Evolutionary conservation across 2,113 vertebrate genomes (phyloP), one percentile per base, ranked within the genome.

Genomic region (Reinhardtius hippoglossoides): DNA sequence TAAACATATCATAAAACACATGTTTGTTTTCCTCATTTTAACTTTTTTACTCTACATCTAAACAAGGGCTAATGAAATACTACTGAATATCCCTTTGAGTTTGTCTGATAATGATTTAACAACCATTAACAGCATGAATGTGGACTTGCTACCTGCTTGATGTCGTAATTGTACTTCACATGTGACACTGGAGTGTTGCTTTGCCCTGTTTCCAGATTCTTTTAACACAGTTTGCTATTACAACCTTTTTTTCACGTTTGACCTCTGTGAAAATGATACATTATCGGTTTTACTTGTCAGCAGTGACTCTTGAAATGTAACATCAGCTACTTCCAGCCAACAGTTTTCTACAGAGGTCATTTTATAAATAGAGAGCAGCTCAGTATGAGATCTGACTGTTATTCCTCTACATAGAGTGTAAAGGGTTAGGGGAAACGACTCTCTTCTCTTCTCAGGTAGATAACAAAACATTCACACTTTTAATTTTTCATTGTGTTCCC

Each of bases 291-390:
- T 50, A 62, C 35, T 59, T 35, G 16, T 54, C 42, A 69, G n/a
- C 56, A 35, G 27, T 63, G 67, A 66, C 74, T 70, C 15, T 69
- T 77, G 16, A 61, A 0, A 60, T 46, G 16, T 46, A 15, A 46
- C 9, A 14, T 72, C 57, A 20, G 24, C 61, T 24, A 14, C 42
- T 40, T 75, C 15, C 4, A n/a, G 18, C 50, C 14, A 18, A n/a
- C 20, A 18, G 1, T 55, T 75, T 61, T 54, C 46, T 56, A 44
- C 14, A 9, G 57, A 58, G 62, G 77, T 64, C 3, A 42, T 57
- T 78, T 71, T 69, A 27, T 48, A 62, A 66, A 60, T 27, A 70
- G 23, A 48, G 15, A 27, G 20, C 61, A 55, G 76, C 27, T 71
- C 48, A 54, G 61, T 21, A 9, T 24, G 62, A 42, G 16, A 50